Evolutionary conservation across 1,140 invertebrate species (phyloP).

Genomic region (Drosophila virilis): DNA sequence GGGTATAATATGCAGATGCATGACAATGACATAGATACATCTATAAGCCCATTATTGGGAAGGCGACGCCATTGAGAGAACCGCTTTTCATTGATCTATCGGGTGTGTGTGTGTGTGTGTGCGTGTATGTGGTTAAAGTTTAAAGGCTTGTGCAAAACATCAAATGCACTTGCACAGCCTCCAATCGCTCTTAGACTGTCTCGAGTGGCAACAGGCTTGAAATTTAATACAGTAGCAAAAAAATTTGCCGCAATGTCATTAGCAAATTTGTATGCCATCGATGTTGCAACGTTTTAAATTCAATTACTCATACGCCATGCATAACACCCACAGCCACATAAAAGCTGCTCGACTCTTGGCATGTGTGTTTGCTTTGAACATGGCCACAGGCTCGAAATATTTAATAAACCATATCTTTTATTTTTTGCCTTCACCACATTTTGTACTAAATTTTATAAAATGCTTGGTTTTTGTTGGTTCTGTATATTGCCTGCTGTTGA

Average conservation of each 20-base stretch:
- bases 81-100: slow-evolving; percentile 41
- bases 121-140: slow-evolving; percentile 2
- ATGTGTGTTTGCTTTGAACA: slow-evolving; percentile 55
- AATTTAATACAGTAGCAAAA: slow-evolving; percentile 18
- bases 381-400: slow-evolving; percentile 63
- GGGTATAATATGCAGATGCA: slow-evolving; percentile 14
- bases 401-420: slow-evolving; percentile 72
- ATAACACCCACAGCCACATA: slow-evolving; percentile 17
- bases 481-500: slow-evolving; percentile 43
- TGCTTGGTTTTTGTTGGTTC: slow-evolving; percentile 41
- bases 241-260: slow-evolving; percentile 46
- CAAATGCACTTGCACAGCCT: slow-evolving; percentile 11
- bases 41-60: slow-evolving; percentile 3
- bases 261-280: slow-evolving; percentile 37
- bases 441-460: slow-evolving; percentile 53
- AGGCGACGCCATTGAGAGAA: background rate
- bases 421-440: slow-evolving; percentile 43
- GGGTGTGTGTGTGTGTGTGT: background rate
- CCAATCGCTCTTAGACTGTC: slow-evolving; percentile 52
- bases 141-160: slow-evolving; percentile 13
- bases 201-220: slow-evolving; percentile 45
- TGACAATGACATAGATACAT: background rate
- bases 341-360: slow-evolving; percentile 28
- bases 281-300: slow-evolving; percentile 49
- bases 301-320: slow-evolving; percentile 51